Base-by-base conservation (phyloP, 2,888 invertebrate genomes). In the Stegophylla sp. region DNA sequence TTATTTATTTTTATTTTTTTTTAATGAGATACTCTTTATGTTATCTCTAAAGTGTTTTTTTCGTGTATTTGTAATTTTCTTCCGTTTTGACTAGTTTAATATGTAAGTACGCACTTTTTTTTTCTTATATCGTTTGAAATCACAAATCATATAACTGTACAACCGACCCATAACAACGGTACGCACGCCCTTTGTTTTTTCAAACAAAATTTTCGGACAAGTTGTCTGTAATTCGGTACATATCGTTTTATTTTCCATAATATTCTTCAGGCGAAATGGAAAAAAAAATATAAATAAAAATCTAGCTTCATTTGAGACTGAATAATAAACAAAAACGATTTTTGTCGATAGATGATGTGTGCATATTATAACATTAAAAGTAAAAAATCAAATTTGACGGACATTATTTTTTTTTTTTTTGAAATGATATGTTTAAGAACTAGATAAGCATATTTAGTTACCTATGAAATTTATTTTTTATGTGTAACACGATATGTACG, bases 111-210 rank as follows among this genome's bases (percentile, higher is more conserved):
- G n/a, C n/a, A n/a, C n/a, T n/a, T n/a, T 51, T 48, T 4, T 34
- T 41, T 71, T 48, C 7, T 17, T 28, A 63, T 17, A 63, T 26
- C 17, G 4, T 73, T 45, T 9, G 26, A 20, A 28, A 26, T 63
- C 34, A 75, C 48, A 51, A 51, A 73, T n/a, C n/a, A 61, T 64
- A 41, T 64, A 51, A 74, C 48, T 34, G 63, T 51, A 23, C 34
- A 48, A 28, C 41, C 20, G 34, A 75, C 23, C 59, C 28, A 61
- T 61, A 23, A 75, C 34, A 34, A 64, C 17, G 48, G 10, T 20
- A 12, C 23, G 56, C 48, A 34, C 51, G 56, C 45, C 61, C 1
- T 23, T 1, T 0, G 41, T 71, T 23, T 71, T 23, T 71, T 41
- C 0, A 28, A 73, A 20, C 17, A 48, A 3, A 53, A 23, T 9